Evolutionary conservation across 2,113 vertebrate genomes (phyloP).

Genomic region (Dasypus novemcinctus): DNA sequence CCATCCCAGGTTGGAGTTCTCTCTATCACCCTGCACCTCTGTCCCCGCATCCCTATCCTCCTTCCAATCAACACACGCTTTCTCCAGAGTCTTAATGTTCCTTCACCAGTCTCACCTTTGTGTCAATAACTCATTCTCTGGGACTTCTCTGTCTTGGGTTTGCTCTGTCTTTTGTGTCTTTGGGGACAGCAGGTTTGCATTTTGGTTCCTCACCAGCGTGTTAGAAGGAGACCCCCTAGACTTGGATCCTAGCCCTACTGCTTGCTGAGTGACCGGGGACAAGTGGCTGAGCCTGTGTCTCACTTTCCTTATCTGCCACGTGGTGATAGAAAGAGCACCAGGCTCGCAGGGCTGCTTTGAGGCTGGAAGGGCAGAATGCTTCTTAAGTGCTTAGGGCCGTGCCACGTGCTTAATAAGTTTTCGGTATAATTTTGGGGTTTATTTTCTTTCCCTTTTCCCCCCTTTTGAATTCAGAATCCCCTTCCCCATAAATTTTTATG

Average conservation of each 20-base stretch:
- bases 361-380: background rate
- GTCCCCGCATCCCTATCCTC: background rate
- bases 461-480: background rate
- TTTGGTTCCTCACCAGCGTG: background rate
- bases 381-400: background rate
- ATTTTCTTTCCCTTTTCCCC: background rate
- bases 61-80: background rate
- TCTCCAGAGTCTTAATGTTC: background rate
- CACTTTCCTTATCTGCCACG: background rate
- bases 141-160: background rate
- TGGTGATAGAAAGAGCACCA: background rate
- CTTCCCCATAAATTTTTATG: background rate
- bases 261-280: background rate
- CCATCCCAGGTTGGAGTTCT: background rate
- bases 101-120: background rate
- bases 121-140: background rate
- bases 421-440: background rate
- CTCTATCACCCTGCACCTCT: background rate
- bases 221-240: background rate
- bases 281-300: background rate
- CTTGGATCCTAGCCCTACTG: background rate
- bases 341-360: background rate
- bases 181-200: background rate
- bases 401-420: background rate
- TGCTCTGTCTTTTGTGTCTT: background rate